A percentile compares a stretch with the other conserved stretches of the same genome.
phyloP scores from a whole-genome alignment of 2,113 vertebrate genomes.

The Platichthys stellatus region DNA sequence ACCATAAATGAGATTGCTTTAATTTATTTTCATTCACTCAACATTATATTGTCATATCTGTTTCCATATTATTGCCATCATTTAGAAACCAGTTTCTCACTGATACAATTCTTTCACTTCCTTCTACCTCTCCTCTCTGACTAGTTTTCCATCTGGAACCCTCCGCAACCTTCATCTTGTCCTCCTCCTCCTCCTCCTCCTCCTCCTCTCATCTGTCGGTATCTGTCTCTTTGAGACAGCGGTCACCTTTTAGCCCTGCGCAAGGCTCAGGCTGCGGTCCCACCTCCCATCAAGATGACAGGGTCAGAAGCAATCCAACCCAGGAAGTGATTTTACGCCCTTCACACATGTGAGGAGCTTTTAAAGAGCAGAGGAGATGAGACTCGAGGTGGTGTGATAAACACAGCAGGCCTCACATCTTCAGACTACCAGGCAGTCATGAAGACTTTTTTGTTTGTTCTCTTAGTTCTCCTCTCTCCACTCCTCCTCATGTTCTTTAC shows the following conservation, averaged over 20 bases:
- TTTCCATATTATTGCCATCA: not conserved
- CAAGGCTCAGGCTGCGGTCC: constrained; percentile 35
- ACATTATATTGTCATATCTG: not conserved
- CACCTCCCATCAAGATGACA: constrained; percentile 49
- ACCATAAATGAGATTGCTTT: not conserved
- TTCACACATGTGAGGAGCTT: constrained; percentile 64
- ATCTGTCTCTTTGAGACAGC: constrained; percentile 58
- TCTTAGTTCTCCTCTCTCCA: not conserved
- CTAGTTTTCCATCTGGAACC: constrained; percentile 70
- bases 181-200: constrained; percentile 34
- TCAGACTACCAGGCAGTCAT: not conserved
- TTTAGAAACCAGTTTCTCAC: not conserved
- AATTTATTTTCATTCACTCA: not conserved
- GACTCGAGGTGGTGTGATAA: constrained; percentile 27
- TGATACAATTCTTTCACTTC: not conserved
- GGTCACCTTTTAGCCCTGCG: constrained; percentile 64
- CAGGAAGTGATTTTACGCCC: constrained; percentile 69
- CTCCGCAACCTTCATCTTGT: constrained; percentile 27
- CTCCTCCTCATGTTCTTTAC: no score
- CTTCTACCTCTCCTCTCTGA: constrained; percentile 36
- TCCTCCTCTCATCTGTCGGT: constrained; percentile 65
- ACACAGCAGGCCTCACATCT: constrained; percentile 41
- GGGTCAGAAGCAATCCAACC: constrained; percentile 66
- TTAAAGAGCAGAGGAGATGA: constrained; percentile 35
- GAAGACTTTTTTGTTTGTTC: constrained; percentile 1